phyloP scores from a whole-genome alignment of 1,140 invertebrate genomes.

The Mamestra configurata region DNA sequence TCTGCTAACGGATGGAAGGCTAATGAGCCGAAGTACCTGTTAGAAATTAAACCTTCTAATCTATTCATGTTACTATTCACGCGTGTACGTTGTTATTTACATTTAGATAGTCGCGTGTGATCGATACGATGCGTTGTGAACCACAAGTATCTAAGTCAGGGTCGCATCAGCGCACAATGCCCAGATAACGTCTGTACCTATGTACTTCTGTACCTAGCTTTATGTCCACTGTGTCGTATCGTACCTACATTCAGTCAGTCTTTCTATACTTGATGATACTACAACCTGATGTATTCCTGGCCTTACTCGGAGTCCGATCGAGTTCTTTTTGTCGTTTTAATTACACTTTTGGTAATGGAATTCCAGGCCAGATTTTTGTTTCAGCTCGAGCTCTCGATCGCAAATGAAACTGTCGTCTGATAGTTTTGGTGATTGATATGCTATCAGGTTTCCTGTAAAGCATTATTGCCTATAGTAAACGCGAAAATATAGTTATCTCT shows the following conservation, averaged over 20 bases:
- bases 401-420: neutral
- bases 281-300: conserved; percentile 6
- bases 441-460: conserved; percentile 15
- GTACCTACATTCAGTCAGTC: too few species aligned
- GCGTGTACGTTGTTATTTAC: conserved; percentile 31
- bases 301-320: conserved; percentile 13
- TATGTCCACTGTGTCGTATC: conserved; percentile 1
- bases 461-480: neutral
- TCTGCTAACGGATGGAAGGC: too few species aligned
- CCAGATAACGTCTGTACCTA: conserved; percentile 34
- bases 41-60: neutral
- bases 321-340: conserved; percentile 17
- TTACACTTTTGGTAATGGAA: conserved; percentile 10
- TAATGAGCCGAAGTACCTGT: neutral
- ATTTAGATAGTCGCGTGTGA: conserved; percentile 37
- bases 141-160: conserved; percentile 44
- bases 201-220: conserved; percentile 15
- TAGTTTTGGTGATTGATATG: neutral
- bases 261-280: neutral
- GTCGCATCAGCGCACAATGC: conserved; percentile 47
- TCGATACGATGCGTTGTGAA: conserved; percentile 34
- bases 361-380: conserved; percentile 8
- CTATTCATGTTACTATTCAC: neutral
- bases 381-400: neutral
- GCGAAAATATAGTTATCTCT: neutral